Percentiles rank a stretch among this genome's conserved stretches.
Evolutionary conservation across 2,113 vertebrate species (phyloP).

Genomic region (Phaethon lepturus): DNA sequence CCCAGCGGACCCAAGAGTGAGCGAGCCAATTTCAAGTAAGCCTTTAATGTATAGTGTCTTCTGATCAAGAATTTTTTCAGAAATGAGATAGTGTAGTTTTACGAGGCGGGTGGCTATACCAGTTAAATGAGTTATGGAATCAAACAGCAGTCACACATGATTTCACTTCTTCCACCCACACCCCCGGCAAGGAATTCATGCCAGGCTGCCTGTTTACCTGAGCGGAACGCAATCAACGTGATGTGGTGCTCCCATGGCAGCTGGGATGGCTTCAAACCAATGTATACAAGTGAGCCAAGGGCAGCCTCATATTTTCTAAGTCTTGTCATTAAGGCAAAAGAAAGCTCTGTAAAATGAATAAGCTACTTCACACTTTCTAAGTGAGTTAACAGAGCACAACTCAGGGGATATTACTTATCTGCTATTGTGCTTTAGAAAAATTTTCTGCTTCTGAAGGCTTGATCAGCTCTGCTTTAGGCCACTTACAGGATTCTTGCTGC

Average conservation of each 20-base stretch:
- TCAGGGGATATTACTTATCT: background rate
- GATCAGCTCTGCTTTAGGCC: background rate
- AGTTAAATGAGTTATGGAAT: background rate
- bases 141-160: background rate
- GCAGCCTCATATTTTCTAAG: conserved; percentile 39
- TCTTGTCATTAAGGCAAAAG: conserved; percentile 22
- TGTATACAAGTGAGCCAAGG: background rate
- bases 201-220: conserved; percentile 67
- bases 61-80: background rate
- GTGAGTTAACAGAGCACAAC: conserved; percentile 37
- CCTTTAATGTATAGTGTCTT: background rate
- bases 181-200: conserved; percentile 2
- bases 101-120: background rate
- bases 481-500: background rate
- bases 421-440: background rate
- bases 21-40: conserved; percentile 90
- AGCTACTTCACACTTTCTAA: conserved; percentile 3
- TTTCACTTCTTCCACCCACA: conserved; percentile 51
- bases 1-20: conserved; percentile 94
- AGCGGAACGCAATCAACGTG: background rate
- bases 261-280: conserved; percentile 46
- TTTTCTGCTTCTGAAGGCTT: background rate
- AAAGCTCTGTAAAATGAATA: conserved; percentile 27
- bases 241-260: conserved; percentile 18
- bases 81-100: conserved; percentile 7